Percentiles rank a stretch among this genome's conserved stretches.
phyloP scores from a whole-genome alignment of 2,113 vertebrate genomes.

The Numida meleagris region DNA sequence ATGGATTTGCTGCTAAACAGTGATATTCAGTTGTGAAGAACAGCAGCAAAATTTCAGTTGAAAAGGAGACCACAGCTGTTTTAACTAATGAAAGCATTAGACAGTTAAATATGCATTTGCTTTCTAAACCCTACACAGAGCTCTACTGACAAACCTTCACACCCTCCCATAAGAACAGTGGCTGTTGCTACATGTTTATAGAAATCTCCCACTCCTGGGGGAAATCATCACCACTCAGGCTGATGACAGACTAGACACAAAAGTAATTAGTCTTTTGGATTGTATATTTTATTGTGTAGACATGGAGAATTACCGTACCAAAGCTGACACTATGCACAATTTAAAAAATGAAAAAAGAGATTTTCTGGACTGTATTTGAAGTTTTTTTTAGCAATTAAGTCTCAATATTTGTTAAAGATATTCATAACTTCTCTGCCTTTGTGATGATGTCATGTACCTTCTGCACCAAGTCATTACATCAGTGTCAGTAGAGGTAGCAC shows the following conservation, averaged over 20 bases:
- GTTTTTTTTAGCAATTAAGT: neutral
- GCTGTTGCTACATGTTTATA: neutral
- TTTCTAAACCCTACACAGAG: neutral
- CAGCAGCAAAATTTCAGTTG: neutral
- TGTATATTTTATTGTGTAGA: neutral
- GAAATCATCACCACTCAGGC: neutral
- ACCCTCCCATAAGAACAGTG: neutral
- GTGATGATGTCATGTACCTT: neutral
- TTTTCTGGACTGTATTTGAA: neutral
- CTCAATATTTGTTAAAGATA: neutral
- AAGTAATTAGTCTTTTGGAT: neutral
- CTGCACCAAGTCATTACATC: neutral
- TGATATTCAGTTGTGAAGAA: neutral
- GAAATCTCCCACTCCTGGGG: neutral
- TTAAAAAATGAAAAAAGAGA: neutral
- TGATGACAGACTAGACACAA: neutral
- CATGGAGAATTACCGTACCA: neutral
- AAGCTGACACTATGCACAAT: accelerated
- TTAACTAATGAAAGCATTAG: neutral
- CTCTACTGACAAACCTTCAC: neutral
- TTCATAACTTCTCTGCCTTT: neutral
- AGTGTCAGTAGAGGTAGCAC: neutral
- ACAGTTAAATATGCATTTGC: neutral
- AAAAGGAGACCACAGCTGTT: neutral
- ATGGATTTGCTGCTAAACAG: neutral